Conservation (phyloP, 2,888 invertebrate genomes). For the Pinctada fucata region DNA sequence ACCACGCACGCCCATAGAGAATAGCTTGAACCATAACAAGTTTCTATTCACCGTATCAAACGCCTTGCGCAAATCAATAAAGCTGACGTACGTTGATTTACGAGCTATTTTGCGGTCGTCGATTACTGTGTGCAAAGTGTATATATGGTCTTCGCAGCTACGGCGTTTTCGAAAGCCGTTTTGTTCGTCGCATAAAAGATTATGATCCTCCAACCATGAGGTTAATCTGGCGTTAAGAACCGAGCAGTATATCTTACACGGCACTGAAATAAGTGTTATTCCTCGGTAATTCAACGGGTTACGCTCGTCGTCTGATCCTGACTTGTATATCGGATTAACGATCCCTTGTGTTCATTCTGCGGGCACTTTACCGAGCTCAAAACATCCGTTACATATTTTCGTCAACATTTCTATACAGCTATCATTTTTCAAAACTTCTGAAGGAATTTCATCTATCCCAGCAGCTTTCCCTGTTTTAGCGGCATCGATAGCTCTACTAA, state of each 20-base stretch:
- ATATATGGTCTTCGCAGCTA: slow-evolving; percentile 36
- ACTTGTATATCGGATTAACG: not conserved
- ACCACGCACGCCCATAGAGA: not conserved
- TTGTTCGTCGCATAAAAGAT: slow-evolving; percentile 26
- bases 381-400: not conserved
- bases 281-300: not conserved
- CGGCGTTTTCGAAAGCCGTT: slow-evolving; percentile 25
- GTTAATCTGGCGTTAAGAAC: slow-evolving; percentile 23
- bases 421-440: not conserved
- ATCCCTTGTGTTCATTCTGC: not conserved
- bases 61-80: slow-evolving; percentile 30
- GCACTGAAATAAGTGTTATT: slow-evolving; percentile 16
- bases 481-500: not conserved
- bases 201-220: slow-evolving; percentile 20
- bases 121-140: slow-evolving; percentile 4
- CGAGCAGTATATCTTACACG: slow-evolving; percentile 30
- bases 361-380: not conserved
- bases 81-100: slow-evolving; percentile 24
- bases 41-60: slow-evolving; percentile 8
- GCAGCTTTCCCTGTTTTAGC: not conserved
- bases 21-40: slow-evolving; percentile 25
- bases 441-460: not conserved
- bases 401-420: not conserved
- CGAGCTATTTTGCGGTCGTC: slow-evolving; percentile 13
- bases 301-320: not conserved